Evolutionary conservation across 2,888 invertebrate species (phyloP).

Genomic region (Molorchus minor): DNA sequence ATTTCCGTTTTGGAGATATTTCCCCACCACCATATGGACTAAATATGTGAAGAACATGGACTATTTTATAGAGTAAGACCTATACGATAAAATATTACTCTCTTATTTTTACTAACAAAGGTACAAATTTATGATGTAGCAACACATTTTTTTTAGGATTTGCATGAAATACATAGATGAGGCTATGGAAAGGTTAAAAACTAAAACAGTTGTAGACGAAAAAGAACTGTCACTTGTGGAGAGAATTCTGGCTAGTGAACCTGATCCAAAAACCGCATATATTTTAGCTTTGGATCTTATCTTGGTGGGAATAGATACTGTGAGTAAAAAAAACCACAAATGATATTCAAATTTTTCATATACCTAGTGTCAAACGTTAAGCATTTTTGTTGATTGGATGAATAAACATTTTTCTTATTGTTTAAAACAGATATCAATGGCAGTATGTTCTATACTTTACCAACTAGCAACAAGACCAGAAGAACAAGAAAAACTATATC

Average conservation of each 20-base stretch:
- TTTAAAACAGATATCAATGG: conserved; percentile 74
- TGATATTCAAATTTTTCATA: not conserved
- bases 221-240: conserved; percentile 69
- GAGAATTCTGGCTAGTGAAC: conserved; percentile 68
- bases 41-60: conserved; percentile 73
- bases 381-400: too few relatives aligned
- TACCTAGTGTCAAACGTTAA: not conserved
- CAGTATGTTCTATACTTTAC: conserved; percentile 77
- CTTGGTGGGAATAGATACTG: conserved; percentile 83
- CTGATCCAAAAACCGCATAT: conserved; percentile 72
- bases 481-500: conserved; percentile 70
- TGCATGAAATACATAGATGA: conserved; percentile 71
- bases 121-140: too few relatives aligned
- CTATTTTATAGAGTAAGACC: conserved; percentile 71
- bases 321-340: conserved; percentile 53
- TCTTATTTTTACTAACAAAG: too few relatives aligned
- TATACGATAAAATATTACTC: not conserved
- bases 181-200: conserved; percentile 62
- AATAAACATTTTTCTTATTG: not conserved
- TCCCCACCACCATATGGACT: conserved; percentile 71
- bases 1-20: conserved; percentile 74
- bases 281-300: conserved; percentile 79
- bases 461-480: conserved; percentile 74
- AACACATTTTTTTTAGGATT: conserved; percentile 62
- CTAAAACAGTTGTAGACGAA: conserved; percentile 61